Percentiles rank a stretch among this genome's conserved stretches.
phyloP scores from a whole-genome alignment of 2,113 vertebrate species.

The Puffinus mauretanicus region DNA sequence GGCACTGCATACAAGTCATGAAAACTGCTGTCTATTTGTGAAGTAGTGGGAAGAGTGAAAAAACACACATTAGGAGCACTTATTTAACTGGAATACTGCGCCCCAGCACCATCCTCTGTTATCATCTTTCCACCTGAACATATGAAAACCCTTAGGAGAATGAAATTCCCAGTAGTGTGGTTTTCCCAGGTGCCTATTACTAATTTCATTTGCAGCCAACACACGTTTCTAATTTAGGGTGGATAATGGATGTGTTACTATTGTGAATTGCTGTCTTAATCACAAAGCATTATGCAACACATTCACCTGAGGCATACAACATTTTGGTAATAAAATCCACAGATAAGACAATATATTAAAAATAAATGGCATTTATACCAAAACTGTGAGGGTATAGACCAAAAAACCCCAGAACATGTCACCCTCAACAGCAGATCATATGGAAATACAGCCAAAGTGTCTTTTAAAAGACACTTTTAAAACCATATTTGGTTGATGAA shows the following conservation, averaged over 20 bases:
- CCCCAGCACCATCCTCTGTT: background rate
- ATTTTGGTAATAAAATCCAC: background rate
- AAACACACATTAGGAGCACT: background rate
- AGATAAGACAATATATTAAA: background rate
- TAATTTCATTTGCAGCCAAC: background rate
- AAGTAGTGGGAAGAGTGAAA: background rate
- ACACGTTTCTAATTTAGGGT: background rate
- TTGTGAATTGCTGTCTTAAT: background rate
- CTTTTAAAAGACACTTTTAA: background rate
- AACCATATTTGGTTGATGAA: background rate
- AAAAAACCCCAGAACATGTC: background rate
- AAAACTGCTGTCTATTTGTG: background rate
- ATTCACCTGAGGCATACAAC: background rate
- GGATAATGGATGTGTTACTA: background rate
- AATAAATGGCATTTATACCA: background rate
- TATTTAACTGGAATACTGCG: background rate
- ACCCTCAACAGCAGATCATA: background rate
- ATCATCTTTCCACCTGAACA: background rate
- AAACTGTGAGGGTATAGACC: background rate
- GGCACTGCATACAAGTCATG: background rate
- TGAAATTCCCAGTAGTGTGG: background rate
- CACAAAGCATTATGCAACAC: background rate
- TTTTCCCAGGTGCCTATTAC: background rate
- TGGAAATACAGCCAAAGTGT: background rate
- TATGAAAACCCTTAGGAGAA: background rate